These are phyloP conservation scores for Odontamblyopus lacepedii DNA, from an alignment of 2,797 vertebrate species.

Conservation along the genomic window DNA sequence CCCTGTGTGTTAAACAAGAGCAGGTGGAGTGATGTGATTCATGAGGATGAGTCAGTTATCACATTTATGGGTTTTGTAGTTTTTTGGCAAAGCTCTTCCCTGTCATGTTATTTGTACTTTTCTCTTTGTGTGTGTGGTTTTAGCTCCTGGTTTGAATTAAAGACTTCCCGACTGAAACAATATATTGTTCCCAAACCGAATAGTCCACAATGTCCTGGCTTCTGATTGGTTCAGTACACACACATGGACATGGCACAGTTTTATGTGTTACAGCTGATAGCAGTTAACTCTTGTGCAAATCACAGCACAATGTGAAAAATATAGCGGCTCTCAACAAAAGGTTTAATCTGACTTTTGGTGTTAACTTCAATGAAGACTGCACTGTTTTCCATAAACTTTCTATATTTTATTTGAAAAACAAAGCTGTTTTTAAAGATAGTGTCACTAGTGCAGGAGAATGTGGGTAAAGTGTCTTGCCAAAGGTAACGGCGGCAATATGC, in stretches of 20 bases:
- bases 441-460: background rate
- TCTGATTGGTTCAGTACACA: conserved; percentile 42
- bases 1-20: conserved; percentile 23
- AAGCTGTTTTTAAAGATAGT: conserved; percentile 9
- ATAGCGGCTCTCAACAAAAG: conserved; percentile 13
- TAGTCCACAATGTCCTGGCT: conserved; percentile 30
- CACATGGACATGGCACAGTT: conserved; percentile 24
- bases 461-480: background rate
- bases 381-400: conserved; percentile 24
- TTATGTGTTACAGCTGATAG: conserved; percentile 60
- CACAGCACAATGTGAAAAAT: conserved; percentile 38
- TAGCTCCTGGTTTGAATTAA: conserved; percentile 62
- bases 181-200: conserved; percentile 38
- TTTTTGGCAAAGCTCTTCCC: conserved; percentile 9
- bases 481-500: background rate
- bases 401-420: conserved; percentile 10
- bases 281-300: conserved; percentile 52
- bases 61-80: conserved; percentile 27
- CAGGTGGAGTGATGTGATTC: conserved; percentile 32
- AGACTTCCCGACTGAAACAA: conserved; percentile 63
- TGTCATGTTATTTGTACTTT: conserved; percentile 26
- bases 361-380: conserved; percentile 17
- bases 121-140: conserved; percentile 14
- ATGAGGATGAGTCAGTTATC: conserved; percentile 32
- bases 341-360: conserved; percentile 16